Base-by-base conservation (phyloP, 1,140 invertebrate species). In the Zaprionus ghesquierei region DNA sequence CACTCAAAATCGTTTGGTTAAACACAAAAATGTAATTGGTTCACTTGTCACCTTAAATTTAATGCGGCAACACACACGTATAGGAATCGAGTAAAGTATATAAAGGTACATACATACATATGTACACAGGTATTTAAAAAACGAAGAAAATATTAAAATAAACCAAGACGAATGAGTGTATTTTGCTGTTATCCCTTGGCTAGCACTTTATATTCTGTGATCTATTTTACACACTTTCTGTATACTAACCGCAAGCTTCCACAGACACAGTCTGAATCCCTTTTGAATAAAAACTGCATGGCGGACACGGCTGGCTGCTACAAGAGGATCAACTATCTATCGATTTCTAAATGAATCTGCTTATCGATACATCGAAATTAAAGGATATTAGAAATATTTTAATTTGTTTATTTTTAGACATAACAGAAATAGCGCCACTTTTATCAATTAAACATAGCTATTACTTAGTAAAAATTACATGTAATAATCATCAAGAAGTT, bases 111-210 rank as follows among this genome's bases (percentile, higher is more conserved):
- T 33, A 41, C 35, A 41, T 55, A 70, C 56, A 61, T 60, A 35
- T 72, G 69, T 59, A 58, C 54, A 71, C 62, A 71, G 22, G 50
- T 56, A 73, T 69, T 73, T 69, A 61, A 73, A 70, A 72, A 72
- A 66, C 51, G 64, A 69, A 60, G 29, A 53, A 68, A 68, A 60
- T 61, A 72, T 54, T 68, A 53, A 53, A 63, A 60, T 50, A 66
- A 73, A 73, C 68, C 70, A 55, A 73, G 65, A 69, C 70, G 49
- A 56, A 73, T 56, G 38, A 73, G 23, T 50, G 56, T 60, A 66
- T 54, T 51, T 49, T 69, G 38, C 22, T 69, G 12, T 69, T 68
- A 68, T 68, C 49, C 63, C 49, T 49, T 54, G 13, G 27, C 46
- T 54, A 49, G n/a, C 49, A 66, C 46, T 55, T 51, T 29, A 27